Base-by-base conservation (phyloP, 2,113 vertebrate genomes). In the Lampris incognitus region DNA sequence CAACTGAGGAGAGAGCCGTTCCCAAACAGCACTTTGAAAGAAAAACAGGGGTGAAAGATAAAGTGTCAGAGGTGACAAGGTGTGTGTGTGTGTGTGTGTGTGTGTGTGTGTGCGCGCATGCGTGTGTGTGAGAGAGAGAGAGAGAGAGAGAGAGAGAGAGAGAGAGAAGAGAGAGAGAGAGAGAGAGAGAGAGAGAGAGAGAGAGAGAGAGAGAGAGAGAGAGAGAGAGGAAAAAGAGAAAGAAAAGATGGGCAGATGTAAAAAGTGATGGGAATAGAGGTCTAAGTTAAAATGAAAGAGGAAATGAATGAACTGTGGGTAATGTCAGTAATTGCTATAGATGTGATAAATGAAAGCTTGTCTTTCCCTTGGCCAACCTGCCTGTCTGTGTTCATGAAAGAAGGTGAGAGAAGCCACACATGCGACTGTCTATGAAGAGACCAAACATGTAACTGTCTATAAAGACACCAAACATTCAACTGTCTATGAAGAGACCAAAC, bases 11-110 rank as follows among this genome's bases (percentile, higher is more conserved):
- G 24, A 24, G 24, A 24, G 24, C 24, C 24, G 24, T 24, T 24
- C 24, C 24, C 24, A 24, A 24, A 24, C 24, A 24, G 24, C 24
- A 24, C 24, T 24, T 24, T 24, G 24, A 24, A 24, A 24, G 24
- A 24, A 24, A 24, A 24, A 24, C 24, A 24, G 24, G 24, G 24
- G 24, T 24, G 24, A 24, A 24, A 24, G 24, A 24, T 24, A 24
- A n/a, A 62, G 8, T 9, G 11, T 41, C 2, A 13, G n/a, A 54
- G 63, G 59, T 67, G 56, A 42, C 37, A 38, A 37, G n/a, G 42
- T 5, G 36, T 46, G 49, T 67, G 40, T 9, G 6, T 51, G 13
- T 65, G 40, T 74, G 50, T 76, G 50, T 39, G 81, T 49, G 1
- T 60, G 13, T 9, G 10, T 46, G 10, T 39, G 65, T 57, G 41